Percentiles rank a stretch among this genome's conserved stretches.
Conservation (phyloP, 2,797 vertebrate species). For the Caiman crocodilus region DNA sequence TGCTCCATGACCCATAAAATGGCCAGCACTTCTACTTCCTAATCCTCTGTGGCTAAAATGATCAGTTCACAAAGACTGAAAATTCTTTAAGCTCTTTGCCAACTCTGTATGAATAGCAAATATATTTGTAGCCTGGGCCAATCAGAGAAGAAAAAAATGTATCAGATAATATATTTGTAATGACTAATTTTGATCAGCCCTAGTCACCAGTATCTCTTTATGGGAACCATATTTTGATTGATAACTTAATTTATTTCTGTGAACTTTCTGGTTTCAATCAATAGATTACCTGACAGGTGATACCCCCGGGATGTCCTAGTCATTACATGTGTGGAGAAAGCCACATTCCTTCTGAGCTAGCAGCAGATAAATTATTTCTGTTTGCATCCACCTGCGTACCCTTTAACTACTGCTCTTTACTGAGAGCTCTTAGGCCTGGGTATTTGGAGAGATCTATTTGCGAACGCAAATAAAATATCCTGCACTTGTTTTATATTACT, state of each 20-base stretch:
- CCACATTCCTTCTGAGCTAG: neutral
- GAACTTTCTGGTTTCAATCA: neutral
- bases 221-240: neutral
- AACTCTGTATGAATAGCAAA: neutral
- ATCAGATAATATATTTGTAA: neutral
- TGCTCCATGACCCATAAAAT: neutral
- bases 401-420: neutral
- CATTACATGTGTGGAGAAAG: neutral
- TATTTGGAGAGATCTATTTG: neutral
- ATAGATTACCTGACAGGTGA: slow-evolving; percentile 7
- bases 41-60: neutral
- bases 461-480: neutral
- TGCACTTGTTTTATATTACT: neutral
- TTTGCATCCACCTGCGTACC: neutral
- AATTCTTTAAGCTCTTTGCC: neutral
- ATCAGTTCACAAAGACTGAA: neutral
- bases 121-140: neutral
- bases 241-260: neutral
- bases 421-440: neutral
- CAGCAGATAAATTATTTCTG: slow-evolving; percentile 8
- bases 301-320: neutral
- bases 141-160: neutral
- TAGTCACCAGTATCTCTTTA: neutral
- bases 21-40: neutral
- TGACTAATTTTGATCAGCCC: neutral